Evolutionary conservation across 2,888 invertebrate species (phyloP), one percentile per base, ranked within the genome.

Genomic region (Lasioglossum zephyrum): DNA sequence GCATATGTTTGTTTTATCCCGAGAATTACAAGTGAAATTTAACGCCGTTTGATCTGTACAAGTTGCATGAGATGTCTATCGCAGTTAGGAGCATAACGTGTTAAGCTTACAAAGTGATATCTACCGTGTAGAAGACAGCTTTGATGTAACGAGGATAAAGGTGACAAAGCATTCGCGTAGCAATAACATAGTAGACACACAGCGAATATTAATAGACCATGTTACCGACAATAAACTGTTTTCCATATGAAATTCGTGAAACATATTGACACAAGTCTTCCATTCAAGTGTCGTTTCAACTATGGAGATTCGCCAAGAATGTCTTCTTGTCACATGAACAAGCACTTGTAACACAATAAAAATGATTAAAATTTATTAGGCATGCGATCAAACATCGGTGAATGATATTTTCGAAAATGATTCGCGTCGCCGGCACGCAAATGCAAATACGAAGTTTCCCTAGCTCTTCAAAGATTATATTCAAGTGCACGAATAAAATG

Each of bases 381-480:
- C 36, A 26, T 6, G 60, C 0, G 60, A 26, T 60, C 60, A 13
- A 26, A 63, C 16, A 63, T 63, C 63, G 9, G 60, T 31, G 60
- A 63, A 63, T 16, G 31, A 63, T 63, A 63, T 63, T 63, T 63
- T 63, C 60, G 31, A 31, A 16, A 31, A 63, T 63, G 63, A 63
- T 26, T 31, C 63, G 63, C 16, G 0, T 16, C 31, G 16, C 2
- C 31, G 63, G 63, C 16, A 16, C 16, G 63, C 31, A 31, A 16
- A 63, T 16, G 6, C 63, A 60, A 60, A 60, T 26, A 60, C 5
- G 13, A 60, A 16, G 13, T 60, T 26, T 13, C 26, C 26, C 1
- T 11, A 16, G 13, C 13, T 26, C 60, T 60, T 60, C 60, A 13
- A 26, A 60, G 9, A 26, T 60, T 4, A 60, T 60, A 5, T 16